phyloP scores from a whole-genome alignment of 2,113 vertebrate species.

The Elaphurus davidianus region DNA sequence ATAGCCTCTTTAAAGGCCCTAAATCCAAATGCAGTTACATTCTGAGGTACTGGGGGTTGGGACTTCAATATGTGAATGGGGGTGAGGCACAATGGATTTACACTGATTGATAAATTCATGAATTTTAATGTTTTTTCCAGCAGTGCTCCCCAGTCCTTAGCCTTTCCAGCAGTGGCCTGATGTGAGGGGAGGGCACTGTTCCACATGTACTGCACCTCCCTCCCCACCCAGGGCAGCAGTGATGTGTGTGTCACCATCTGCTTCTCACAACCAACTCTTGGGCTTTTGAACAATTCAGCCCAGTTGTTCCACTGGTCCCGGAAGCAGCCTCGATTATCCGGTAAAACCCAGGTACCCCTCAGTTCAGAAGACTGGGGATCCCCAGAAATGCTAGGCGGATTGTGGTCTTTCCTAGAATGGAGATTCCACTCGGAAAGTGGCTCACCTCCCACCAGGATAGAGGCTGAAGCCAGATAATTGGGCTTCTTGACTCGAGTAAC shows the following conservation, averaged over 20 bases:
- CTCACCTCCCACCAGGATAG: background rate
- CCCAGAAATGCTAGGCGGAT: background rate
- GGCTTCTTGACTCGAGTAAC: background rate
- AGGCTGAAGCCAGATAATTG: background rate
- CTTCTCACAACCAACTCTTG: background rate
- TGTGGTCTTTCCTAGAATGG: background rate
- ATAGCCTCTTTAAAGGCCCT: background rate
- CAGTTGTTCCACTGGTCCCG: rapidly evolving
- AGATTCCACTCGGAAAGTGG: background rate
- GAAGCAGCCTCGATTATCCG: background rate
- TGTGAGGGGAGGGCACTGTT: background rate
- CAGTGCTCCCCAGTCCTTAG: background rate
- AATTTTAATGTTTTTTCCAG: background rate
- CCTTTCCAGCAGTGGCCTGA: background rate
- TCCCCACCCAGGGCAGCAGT: background rate
- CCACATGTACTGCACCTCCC: rapidly evolving
- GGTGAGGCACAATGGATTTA: background rate
- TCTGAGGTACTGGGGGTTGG: background rate
- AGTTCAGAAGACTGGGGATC: background rate
- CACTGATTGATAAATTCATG: background rate
- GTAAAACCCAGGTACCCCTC: background rate
- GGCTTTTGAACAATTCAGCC: background rate
- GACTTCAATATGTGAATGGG: background rate
- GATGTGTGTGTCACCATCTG: rapidly evolving
- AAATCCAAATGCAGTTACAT: background rate